phyloP scores from a whole-genome alignment of 2,797 vertebrate genomes.

The Kryptopterus vitreolus region DNA sequence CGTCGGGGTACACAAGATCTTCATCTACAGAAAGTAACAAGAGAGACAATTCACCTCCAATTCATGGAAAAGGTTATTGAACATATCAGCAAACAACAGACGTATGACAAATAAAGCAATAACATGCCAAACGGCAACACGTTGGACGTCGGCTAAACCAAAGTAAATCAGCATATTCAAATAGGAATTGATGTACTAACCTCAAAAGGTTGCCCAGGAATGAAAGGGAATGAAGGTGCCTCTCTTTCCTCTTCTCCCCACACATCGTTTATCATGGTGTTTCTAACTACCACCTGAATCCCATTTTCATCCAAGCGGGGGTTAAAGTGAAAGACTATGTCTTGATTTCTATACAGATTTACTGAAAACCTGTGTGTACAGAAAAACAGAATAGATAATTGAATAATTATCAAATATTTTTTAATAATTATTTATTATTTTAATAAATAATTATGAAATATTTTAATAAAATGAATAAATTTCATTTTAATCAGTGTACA shows the following conservation, averaged over 20 bases:
- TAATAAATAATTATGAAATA: too few relatives aligned
- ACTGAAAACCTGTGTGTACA: slow-evolving; percentile 52
- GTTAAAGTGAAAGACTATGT: slow-evolving; percentile 62
- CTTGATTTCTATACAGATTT: slow-evolving; percentile 46
- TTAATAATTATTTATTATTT: too few relatives aligned
- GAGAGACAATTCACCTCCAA: slow-evolving; percentile 52
- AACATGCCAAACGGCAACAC: background rate
- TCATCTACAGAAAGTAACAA: slow-evolving; percentile 53
- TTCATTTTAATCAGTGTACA: background rate
- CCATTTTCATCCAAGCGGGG: slow-evolving; percentile 54
- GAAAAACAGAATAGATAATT: background rate
- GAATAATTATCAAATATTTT: too few relatives aligned
- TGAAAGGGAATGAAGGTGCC: slow-evolving; percentile 52
- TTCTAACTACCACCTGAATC: slow-evolving; percentile 54
- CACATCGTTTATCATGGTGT: slow-evolving; percentile 38
- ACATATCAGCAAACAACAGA: slow-evolving; percentile 6
- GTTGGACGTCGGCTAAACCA: background rate
- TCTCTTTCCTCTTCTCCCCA: slow-evolving; percentile 60
- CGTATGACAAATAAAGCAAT: slow-evolving; percentile 2
- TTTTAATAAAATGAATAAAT: too few relatives aligned
- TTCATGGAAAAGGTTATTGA: background rate
- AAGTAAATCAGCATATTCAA: slow-evolving; percentile 4
- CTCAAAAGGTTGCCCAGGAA: slow-evolving; percentile 58
- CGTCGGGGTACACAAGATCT: slow-evolving; percentile 57
- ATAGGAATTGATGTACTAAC: slow-evolving; percentile 50